A percentile compares a stretch with the other conserved stretches of the same genome.
Evolutionary conservation across 2,888 invertebrate genomes (phyloP).

Genomic region (Muschampia plurimacula): DNA sequence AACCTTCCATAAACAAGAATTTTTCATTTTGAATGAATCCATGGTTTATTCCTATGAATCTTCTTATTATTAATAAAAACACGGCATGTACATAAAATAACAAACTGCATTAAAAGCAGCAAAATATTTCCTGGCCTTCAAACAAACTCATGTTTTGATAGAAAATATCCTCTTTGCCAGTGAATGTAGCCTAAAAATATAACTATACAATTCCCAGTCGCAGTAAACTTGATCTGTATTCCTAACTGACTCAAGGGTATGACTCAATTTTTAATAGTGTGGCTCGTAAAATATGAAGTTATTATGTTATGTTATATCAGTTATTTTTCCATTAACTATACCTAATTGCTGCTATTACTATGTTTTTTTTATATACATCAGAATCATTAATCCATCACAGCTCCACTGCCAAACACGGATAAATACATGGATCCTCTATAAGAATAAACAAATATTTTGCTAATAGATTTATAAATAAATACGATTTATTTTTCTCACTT

Average conservation of each 20-base stretch:
- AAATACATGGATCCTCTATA: too few species aligned
- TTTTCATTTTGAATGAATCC: background rate
- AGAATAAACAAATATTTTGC: too few species aligned
- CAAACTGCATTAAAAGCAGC: conserved; percentile 1
- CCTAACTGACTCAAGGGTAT: background rate
- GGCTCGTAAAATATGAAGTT: background rate
- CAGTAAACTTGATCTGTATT: conserved; percentile 17
- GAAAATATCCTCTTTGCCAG: conserved; percentile 8
- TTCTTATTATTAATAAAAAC: background rate
- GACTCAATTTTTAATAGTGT: background rate
- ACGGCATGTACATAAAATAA: background rate
- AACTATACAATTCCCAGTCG: background rate
- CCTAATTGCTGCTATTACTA: background rate
- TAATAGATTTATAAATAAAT: too few species aligned
- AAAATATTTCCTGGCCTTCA: conserved; percentile 13
- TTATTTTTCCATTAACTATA: background rate
- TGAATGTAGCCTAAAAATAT: conserved; percentile 8
- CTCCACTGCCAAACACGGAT: too few species aligned
- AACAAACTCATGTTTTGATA: conserved; percentile 17
- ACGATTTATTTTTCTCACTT: too few species aligned
- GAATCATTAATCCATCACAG: too few species aligned
- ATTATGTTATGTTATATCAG: background rate
- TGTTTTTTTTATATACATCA: too few species aligned
- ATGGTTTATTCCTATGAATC: background rate
- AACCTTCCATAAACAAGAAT: too few species aligned